Percentiles rank a stretch among this genome's conserved stretches.
phyloP scores from a whole-genome alignment of 1,140 invertebrate genomes.

The Pseudomyrmex gracilis region DNA sequence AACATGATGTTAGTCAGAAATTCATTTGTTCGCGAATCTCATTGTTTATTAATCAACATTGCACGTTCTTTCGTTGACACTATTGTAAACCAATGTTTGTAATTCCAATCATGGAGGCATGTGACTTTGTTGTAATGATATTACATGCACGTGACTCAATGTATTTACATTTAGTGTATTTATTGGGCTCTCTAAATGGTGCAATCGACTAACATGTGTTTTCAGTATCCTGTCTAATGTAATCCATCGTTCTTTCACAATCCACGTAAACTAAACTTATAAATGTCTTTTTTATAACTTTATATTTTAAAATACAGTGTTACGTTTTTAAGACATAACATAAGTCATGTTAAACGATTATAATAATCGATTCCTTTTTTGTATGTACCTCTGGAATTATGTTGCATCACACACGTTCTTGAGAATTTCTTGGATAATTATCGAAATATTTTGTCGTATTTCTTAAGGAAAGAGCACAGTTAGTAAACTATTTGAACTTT shows the following conservation, averaged over 20 bases:
- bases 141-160: conserved; percentile 65
- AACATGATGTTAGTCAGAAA: conserved; percentile 31
- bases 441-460: too few relatives aligned
- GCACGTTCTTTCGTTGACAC: conserved; percentile 36
- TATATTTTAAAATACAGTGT: background rate
- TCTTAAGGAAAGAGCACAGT: background rate
- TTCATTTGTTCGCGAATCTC: conserved; percentile 29
- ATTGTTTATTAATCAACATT: conserved; percentile 50
- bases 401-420: background rate
- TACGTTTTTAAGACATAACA: background rate
- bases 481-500: background rate
- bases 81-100: conserved; percentile 22
- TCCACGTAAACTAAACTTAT: background rate
- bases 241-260: conserved; percentile 13
- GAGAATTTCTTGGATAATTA: background rate
- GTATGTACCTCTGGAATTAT: background rate
- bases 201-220: conserved; percentile 59
- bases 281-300: background rate
- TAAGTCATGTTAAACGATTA: background rate
- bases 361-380: background rate
- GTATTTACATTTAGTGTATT: conserved; percentile 48
- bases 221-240: conserved; percentile 47
- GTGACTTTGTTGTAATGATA: conserved; percentile 56
- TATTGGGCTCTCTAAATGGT: conserved; percentile 23
- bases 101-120: conserved; percentile 62